Evolutionary conservation across 53 echinoderm and acorn worm species (phyloP).

Genomic region (Paracentrotus lividus): DNA sequence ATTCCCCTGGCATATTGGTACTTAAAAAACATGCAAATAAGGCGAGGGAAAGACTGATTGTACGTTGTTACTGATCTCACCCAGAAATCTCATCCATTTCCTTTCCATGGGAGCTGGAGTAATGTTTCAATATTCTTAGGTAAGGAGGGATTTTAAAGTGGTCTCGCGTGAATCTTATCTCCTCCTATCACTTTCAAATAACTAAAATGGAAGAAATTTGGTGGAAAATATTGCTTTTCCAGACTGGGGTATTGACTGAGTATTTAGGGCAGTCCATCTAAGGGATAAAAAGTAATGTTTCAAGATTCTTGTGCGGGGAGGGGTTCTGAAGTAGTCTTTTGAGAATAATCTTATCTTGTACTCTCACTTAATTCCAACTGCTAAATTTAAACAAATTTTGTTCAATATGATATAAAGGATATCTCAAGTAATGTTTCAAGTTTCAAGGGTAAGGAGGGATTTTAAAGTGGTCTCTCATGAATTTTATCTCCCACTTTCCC

Average conservation of each 20-base stretch:
- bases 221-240: neutral
- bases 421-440: neutral
- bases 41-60: neutral
- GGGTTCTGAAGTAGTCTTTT: no score
- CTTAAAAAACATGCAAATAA: neutral
- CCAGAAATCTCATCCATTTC: neutral
- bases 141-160: slow-evolving; percentile 37
- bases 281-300: no score
- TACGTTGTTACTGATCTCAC: neutral
- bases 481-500: slow-evolving; percentile 25
- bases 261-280: no score
- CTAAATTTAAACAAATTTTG: no score
- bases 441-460: neutral
- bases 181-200: slow-evolving; percentile 4
- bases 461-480: slow-evolving; percentile 31
- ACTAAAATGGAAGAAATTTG: neutral
- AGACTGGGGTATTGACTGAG: no score
- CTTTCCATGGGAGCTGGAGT: neutral
- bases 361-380: no score
- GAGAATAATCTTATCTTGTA: no score
- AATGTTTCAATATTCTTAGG: neutral
- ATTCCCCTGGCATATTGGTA: neutral
- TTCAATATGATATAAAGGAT: no score
- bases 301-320: no score
- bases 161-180: slow-evolving; percentile 38